phyloP scores from a whole-genome alignment of 2,797 vertebrate species.

The Alfaro cultratus region DNA sequence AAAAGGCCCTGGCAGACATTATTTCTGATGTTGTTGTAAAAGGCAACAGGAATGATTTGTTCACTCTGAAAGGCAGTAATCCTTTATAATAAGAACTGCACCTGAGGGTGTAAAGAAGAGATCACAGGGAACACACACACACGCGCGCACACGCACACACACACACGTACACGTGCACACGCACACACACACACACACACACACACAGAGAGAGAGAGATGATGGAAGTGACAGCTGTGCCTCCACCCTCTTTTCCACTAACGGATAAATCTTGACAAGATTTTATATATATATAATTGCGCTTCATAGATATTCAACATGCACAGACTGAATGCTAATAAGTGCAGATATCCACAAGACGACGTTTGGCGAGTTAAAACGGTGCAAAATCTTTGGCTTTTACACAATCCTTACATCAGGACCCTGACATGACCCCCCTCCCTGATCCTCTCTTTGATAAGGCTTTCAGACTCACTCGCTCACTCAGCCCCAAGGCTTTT shows the following conservation, averaged over 20 bases:
- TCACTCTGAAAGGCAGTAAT: conserved; percentile 44
- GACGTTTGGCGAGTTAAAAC: conserved; percentile 30
- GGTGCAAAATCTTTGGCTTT: conserved; percentile 17
- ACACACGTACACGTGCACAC: too few relatives aligned
- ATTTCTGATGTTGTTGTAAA: conserved; percentile 40
- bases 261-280: conserved; percentile 32
- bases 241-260: conserved; percentile 60
- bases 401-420: conserved; percentile 24
- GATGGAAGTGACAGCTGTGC: conserved; percentile 73
- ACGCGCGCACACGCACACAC: conserved; percentile 12
- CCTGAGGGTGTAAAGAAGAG: conserved; percentile 37
- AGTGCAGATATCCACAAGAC: neutral
- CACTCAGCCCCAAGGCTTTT: conserved; percentile 50
- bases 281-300: too few relatives aligned
- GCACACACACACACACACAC: conserved; percentile 14
- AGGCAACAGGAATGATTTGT: conserved; percentile 42
- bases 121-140: conserved; percentile 19
- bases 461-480: conserved; percentile 45
- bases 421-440: conserved; percentile 3
- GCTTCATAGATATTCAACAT: conserved; percentile 19
- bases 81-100: conserved; percentile 36
- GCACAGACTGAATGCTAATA: conserved; percentile 20
- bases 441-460: conserved; percentile 55
- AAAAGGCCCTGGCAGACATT: conserved; percentile 28
- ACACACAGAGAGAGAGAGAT: conserved; percentile 7